Evolutionary conservation across 2,113 vertebrate species (phyloP).

Genomic region (Marmota flaviventris): DNA sequence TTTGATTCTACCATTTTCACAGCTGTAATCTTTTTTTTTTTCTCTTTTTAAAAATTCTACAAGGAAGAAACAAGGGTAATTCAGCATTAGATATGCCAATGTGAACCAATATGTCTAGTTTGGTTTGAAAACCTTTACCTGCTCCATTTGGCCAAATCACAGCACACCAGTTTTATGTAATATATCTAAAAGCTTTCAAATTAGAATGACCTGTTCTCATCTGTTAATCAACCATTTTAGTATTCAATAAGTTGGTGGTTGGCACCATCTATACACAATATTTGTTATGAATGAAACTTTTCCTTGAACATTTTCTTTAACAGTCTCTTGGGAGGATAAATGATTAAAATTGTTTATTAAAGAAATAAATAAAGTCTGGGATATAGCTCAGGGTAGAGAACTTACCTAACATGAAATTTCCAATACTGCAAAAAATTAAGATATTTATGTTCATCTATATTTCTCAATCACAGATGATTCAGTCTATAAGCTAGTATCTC

Average conservation of each 20-base stretch:
- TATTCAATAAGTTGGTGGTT: not conserved
- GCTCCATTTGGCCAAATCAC: not conserved
- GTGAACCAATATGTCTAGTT: not conserved
- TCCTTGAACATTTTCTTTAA: not conserved
- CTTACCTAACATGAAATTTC: no score
- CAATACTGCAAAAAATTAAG: not conserved
- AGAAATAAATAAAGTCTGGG: no score
- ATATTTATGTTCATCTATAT: not conserved
- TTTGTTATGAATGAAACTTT: not conserved
- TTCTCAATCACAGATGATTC: not conserved
- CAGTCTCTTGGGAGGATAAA: not conserved
- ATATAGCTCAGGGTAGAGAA: no score
- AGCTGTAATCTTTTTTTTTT: not conserved
- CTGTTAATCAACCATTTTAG: not conserved
- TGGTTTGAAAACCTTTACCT: not conserved
- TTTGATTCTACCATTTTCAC: not conserved
- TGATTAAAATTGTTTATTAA: conserved; percentile 38
- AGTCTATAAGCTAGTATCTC: not conserved
- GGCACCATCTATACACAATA: not conserved
- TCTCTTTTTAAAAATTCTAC: not conserved
- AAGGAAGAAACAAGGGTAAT: not conserved
- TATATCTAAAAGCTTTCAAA: not conserved
- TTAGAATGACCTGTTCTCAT: not conserved
- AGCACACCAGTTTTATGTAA: not conserved
- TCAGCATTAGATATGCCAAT: not conserved